These are phyloP conservation scores for Drosophila saltans DNA, from an alignment of 1,140 invertebrate genomes.

Conservation along the genomic window DNA sequence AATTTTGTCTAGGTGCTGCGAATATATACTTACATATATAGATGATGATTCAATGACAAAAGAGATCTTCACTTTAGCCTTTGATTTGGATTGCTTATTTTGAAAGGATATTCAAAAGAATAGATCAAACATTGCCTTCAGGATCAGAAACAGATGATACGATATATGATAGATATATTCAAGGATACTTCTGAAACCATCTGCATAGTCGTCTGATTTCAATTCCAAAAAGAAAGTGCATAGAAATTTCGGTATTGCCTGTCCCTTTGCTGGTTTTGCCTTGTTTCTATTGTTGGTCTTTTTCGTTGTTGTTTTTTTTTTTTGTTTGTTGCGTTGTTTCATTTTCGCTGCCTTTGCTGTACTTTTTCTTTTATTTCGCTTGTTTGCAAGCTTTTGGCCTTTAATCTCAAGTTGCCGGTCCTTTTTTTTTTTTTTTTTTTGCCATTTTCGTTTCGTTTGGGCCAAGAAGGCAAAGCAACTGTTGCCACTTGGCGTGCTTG, in stretches of 20 bases:
- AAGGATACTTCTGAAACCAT: no score
- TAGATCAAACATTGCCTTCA: no score
- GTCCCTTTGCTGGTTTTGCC: slow-evolving; percentile 8
- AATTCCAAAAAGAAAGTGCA: background rate
- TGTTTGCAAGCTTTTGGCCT: slow-evolving; percentile 57
- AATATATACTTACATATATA: no score
- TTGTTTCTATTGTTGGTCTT: slow-evolving; percentile 67
- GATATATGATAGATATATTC: no score
- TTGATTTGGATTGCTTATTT: no score
- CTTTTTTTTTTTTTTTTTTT: slow-evolving; percentile 37
- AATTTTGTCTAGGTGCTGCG: no score
- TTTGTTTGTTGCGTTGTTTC: slow-evolving; percentile 62
- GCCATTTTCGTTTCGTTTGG: background rate
- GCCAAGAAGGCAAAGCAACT: slow-evolving; percentile 24
- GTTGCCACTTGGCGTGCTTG: slow-evolving; percentile 44
- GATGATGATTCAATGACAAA: no score
- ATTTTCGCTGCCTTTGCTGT: slow-evolving; percentile 32
- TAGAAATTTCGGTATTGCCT: background rate
- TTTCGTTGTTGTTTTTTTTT: slow-evolving; percentile 24
- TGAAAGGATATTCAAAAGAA: no score
- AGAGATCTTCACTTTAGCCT: no score
- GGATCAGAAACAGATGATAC: no score
- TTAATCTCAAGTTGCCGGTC: slow-evolving; percentile 52
- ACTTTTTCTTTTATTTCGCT: slow-evolving; percentile 40
- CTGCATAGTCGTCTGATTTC: no score